A percentile compares a stretch with the other conserved stretches of the same genome.
phyloP scores from a whole-genome alignment of 2,113 vertebrate species.

The Helogale parvula region DNA sequence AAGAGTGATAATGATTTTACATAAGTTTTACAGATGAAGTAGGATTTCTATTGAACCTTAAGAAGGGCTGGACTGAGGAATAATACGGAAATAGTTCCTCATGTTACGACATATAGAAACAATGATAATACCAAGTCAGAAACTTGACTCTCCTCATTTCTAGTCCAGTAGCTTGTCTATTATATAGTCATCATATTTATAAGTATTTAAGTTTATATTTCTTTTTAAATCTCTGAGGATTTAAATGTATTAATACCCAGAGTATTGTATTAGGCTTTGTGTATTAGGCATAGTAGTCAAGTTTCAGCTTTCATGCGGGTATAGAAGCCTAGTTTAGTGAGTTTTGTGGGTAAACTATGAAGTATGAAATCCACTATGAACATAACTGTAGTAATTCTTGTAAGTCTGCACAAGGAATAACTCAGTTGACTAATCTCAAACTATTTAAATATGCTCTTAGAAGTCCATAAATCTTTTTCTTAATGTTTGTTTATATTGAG shows the following conservation, averaged over 20 bases:
- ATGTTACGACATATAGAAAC: background rate
- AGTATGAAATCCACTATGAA: constrained; percentile 32
- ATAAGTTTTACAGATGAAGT: background rate
- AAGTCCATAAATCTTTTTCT: background rate
- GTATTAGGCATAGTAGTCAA: background rate
- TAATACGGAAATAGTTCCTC: background rate
- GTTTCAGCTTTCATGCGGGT: background rate
- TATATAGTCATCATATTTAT: background rate
- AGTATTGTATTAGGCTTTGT: background rate
- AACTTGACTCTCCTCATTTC: background rate
- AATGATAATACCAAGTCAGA: background rate
- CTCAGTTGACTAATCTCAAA: background rate
- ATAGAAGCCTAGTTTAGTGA: background rate
- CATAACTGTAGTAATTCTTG: background rate
- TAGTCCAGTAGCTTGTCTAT: background rate
- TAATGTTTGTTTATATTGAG: too few species aligned
- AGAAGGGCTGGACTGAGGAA: background rate
- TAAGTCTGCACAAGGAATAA: background rate
- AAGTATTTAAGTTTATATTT: constrained; percentile 16
- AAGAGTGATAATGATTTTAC: background rate
- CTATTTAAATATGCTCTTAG: background rate
- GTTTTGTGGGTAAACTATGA: background rate
- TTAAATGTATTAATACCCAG: background rate
- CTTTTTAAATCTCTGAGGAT: constrained; percentile 2
- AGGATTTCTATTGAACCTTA: background rate